phyloP scores from a whole-genome alignment of 2,888 invertebrate genomes.

The Halictus ligatus region DNA sequence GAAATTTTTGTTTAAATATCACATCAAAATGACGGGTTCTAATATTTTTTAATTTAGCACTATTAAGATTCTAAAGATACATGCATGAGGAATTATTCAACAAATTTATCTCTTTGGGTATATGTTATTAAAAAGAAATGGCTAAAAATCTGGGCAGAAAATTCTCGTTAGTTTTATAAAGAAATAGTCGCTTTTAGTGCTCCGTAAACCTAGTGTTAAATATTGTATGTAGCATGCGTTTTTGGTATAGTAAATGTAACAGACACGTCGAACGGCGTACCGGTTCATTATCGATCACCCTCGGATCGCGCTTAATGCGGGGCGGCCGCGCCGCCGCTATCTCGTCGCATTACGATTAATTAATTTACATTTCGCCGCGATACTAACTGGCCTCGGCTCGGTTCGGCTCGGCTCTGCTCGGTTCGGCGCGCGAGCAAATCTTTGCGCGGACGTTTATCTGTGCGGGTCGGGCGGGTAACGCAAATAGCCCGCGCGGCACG shows the following conservation, averaged over 20 bases:
- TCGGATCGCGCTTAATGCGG: background rate
- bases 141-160: no score
- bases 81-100: no score
- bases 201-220: background rate
- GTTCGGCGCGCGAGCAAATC: slow-evolving; percentile 10
- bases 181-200: no score
- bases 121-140: no score
- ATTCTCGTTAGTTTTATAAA: background rate
- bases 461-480: slow-evolving; percentile 7
- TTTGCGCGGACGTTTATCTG: slow-evolving; percentile 24
- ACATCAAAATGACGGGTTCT: no score
- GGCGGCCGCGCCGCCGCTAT: background rate
- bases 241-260: background rate
- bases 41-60: no score
- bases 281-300: slow-evolving; percentile 20
- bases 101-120: no score
- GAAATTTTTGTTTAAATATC: no score
- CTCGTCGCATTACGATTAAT: slow-evolving; percentile 22
- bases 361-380: slow-evolving; percentile 15
- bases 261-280: background rate
- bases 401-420: background rate
- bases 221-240: background rate
- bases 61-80: no score
- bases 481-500: slow-evolving; percentile 20
- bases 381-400: background rate